These are phyloP conservation scores for Drosophila melanosoma DNA, from an alignment of 2,888 invertebrate species.

Conservation along the genomic window DNA sequence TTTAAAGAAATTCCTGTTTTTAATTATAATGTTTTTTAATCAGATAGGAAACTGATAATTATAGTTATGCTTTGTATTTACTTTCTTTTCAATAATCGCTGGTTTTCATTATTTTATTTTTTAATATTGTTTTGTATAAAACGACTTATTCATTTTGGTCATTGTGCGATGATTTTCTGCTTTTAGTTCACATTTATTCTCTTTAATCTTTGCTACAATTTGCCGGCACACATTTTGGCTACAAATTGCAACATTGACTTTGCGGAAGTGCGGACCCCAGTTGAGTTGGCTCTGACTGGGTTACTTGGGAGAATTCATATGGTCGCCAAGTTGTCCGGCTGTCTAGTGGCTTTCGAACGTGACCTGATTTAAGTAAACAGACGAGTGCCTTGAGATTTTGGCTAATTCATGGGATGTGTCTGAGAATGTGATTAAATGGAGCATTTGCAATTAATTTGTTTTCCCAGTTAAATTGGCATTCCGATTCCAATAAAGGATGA, in stretches of 20 bases:
- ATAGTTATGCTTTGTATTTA: background rate
- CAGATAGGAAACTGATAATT: background rate
- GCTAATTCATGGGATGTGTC: slow-evolving; percentile 31
- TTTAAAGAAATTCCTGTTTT: background rate
- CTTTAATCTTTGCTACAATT: background rate
- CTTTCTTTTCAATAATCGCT: background rate
- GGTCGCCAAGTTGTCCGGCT: slow-evolving; percentile 5
- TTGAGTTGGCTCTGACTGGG: slow-evolving; percentile 18
- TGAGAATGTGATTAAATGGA: slow-evolving; percentile 34
- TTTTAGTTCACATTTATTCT: background rate
- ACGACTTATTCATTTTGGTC: background rate
- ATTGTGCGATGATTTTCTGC: background rate
- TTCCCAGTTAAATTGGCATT: slow-evolving; percentile 28
- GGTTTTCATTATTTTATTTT: background rate
- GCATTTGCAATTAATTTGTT: slow-evolving; percentile 37
- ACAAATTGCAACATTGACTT: slow-evolving; percentile 40
- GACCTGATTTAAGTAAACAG: slow-evolving; percentile 46
- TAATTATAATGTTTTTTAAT: background rate
- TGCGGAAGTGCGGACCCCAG: slow-evolving; percentile 35
- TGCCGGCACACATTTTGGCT: slow-evolving; percentile 28
- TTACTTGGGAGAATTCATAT: slow-evolving; percentile 5
- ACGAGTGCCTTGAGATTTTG: slow-evolving; percentile 7
- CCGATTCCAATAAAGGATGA: background rate
- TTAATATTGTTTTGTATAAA: background rate
- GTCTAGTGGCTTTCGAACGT: slow-evolving; percentile 36